phyloP scores from a whole-genome alignment of 1,140 invertebrate genomes.

The Saccostrea echinata region DNA sequence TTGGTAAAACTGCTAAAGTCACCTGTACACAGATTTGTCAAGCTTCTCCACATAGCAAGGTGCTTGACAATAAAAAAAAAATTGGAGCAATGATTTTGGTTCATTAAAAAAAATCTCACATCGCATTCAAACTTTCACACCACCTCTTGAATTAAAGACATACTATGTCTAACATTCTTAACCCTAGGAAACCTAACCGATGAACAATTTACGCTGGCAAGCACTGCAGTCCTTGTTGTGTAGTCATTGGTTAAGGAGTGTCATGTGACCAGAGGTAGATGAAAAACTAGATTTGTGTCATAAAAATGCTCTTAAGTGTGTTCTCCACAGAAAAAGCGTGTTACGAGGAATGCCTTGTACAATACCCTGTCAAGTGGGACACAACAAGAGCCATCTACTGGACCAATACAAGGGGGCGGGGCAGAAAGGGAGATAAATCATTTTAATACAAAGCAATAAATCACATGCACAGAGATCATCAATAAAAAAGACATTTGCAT shows the following conservation, averaged over 20 bases:
- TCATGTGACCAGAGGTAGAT: conserved; percentile 35
- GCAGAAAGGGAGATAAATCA: background rate
- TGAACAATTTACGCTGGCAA: background rate
- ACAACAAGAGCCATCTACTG: background rate
- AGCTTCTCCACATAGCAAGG: background rate
- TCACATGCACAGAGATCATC: background rate
- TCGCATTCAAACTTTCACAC: background rate
- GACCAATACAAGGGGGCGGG: background rate
- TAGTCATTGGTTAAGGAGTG: conserved; percentile 11
- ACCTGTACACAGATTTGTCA: background rate
- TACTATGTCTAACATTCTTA: background rate
- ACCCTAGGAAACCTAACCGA: background rate
- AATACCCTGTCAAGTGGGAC: background rate
- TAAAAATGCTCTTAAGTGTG: background rate
- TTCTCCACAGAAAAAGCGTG: conserved; percentile 2
- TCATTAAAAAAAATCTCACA: background rate
- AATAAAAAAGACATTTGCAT: background rate
- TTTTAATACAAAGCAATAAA: background rate
- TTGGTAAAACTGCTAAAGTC: background rate
- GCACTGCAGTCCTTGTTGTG: background rate
- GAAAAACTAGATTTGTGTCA: conserved; percentile 13
- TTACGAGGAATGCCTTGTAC: conserved; percentile 27
- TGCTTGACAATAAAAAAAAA: conserved; percentile 1
- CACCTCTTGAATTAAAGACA: background rate
- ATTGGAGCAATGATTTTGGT: conserved; percentile 25